Percentiles rank a stretch among this genome's conserved stretches.
Conservation (phyloP, 2,113 vertebrate genomes). For the Otolemur garnettii region DNA sequence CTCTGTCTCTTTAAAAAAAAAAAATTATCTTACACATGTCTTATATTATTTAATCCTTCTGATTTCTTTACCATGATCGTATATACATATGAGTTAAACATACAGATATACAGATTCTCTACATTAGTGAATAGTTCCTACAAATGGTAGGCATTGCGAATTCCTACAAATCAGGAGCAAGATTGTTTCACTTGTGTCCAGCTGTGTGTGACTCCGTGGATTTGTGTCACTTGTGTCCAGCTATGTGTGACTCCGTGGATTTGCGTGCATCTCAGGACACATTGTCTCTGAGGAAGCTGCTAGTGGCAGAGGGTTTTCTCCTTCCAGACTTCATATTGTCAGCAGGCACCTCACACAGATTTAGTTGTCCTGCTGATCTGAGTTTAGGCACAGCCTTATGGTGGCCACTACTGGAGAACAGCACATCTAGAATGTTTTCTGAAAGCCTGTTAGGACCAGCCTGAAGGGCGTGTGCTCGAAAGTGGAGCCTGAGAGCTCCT, state of each 20-base stretch:
- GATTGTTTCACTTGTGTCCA: background rate
- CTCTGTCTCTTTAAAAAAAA: no score
- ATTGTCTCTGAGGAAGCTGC: background rate
- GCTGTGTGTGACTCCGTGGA: background rate
- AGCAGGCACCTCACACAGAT: background rate
- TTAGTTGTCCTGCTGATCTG: background rate
- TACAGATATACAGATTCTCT: background rate
- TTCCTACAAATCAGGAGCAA: background rate
- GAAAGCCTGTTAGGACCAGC: background rate
- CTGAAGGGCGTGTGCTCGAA: background rate
- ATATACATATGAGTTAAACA: no score
- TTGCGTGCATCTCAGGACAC: background rate
- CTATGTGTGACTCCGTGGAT: background rate
- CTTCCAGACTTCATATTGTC: fast-evolving
- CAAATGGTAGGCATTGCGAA: background rate
- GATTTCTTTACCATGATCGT: conserved; percentile 6
- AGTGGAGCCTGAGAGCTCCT: background rate
- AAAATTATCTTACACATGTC: background rate
- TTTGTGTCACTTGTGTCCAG: background rate
- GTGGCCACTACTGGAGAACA: background rate
- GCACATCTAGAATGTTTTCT: background rate
- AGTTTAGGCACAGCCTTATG: background rate
- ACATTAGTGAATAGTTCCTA: background rate
- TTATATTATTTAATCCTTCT: background rate
- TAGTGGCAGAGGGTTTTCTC: background rate